These are phyloP conservation scores for Caradrina clavipalpis DNA, from an alignment of 2,888 invertebrate species.

Conservation along the genomic window DNA sequence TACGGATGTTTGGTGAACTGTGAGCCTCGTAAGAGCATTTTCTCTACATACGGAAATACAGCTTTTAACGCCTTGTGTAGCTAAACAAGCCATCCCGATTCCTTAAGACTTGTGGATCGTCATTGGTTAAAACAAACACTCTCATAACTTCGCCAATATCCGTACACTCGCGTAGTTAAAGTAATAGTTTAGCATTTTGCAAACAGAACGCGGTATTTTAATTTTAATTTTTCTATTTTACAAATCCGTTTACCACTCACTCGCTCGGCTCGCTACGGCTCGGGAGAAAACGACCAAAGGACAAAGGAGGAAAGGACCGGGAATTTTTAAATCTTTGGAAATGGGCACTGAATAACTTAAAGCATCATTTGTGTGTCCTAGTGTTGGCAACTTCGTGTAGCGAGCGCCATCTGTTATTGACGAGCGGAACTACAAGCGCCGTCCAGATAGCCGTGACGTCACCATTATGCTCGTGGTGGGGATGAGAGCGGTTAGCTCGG, in stretches of 20 bases:
- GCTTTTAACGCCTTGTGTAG: conserved; percentile 18
- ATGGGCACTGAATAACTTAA: not conserved
- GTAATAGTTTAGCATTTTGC: not conserved
- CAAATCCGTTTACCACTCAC: no score
- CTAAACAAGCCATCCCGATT: conserved; percentile 9
- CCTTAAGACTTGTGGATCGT: conserved; percentile 1
- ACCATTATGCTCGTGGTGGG: no score
- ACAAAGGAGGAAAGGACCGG: not conserved
- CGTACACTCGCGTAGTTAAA: not conserved
- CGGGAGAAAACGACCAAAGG: not conserved
- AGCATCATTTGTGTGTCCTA: not conserved
- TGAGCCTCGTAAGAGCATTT: conserved; percentile 27
- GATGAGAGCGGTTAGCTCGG: no score
- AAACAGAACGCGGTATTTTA: not conserved
- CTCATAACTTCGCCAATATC: conserved; percentile 18
- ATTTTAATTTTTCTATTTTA: no score
- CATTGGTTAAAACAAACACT: conserved; percentile 20
- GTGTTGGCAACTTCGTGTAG: no score
- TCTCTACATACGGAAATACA: conserved; percentile 41
- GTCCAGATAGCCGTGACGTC: no score
- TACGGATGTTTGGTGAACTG: conserved; percentile 16
- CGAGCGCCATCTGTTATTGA: no score
- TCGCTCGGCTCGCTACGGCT: not conserved
- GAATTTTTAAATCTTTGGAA: not conserved
- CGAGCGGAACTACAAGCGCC: no score